Evolutionary conservation across 2,888 invertebrate species (phyloP).

Genomic region (Xestobium rufovillosum): DNA sequence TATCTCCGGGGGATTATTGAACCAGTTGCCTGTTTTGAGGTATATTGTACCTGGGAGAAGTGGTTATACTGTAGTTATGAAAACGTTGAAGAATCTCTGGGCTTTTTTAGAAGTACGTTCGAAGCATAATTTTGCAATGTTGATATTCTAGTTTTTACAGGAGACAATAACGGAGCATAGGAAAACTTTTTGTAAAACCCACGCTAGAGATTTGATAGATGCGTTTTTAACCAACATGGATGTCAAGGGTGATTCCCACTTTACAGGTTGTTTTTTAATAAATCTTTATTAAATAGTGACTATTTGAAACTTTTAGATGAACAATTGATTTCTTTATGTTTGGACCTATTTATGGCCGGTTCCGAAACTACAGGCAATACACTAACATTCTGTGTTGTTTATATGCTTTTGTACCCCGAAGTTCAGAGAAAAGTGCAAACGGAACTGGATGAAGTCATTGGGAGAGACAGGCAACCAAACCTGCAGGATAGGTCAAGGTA

Average conservation of each 20-base stretch:
- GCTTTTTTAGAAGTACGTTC: conserved; percentile 48
- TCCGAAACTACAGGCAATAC: conserved; percentile 64
- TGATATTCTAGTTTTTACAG: conserved; percentile 29
- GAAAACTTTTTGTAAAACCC: conserved; percentile 40
- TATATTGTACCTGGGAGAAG: conserved; percentile 55
- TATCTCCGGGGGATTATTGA: conserved; percentile 61
- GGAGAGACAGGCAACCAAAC: conserved; percentile 47
- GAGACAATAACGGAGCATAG: conserved; percentile 50
- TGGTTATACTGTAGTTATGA: conserved; percentile 52
- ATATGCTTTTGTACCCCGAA: conserved; percentile 50
- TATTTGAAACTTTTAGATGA: conserved; percentile 31
- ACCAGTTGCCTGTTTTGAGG: conserved; percentile 61
- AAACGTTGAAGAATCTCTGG: conserved; percentile 48
- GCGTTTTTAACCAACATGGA: conserved; percentile 55
- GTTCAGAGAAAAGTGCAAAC: conserved; percentile 51
- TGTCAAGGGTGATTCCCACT: conserved; percentile 40
- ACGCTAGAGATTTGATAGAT: conserved; percentile 57
- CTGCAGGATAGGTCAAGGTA: conserved; percentile 51
- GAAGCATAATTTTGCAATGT: conserved; percentile 7
- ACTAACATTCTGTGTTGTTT: conserved; percentile 52
- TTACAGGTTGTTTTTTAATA: conserved; percentile 23
- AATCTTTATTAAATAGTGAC: not conserved
- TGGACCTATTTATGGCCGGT: conserved; percentile 64
- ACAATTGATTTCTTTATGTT: conserved; percentile 45
- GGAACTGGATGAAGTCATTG: conserved; percentile 55